Evolutionary conservation across 2,797 vertebrate species (phyloP), one percentile per base, ranked within the genome.

Genomic region (Helarctos malayanus): DNA sequence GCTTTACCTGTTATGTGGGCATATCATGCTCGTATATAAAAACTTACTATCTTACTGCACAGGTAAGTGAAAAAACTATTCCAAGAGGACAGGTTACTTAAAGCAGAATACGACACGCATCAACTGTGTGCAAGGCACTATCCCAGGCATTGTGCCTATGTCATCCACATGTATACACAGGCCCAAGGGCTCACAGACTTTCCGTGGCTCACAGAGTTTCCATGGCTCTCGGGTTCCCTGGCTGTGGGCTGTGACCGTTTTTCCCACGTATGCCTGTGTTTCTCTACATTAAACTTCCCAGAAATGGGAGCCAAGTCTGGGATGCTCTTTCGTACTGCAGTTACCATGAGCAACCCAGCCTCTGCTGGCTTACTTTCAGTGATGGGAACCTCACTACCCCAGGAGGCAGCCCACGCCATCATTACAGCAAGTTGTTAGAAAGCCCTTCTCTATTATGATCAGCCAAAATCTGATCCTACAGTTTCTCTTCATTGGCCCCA

Each of bases 241-340:
- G 52, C 57, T 63, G 52, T 68, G 25, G 35, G 4, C 32, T 29
- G 3, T 47, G 23, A 29, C 29, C 18, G 2, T 49, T 32, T 38
- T 65, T 38, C 57, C 82, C 56, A 35, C 0, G 3, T 0, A 1
- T n/a, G 29, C 73, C 57, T 88, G 29, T 25, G 15, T 63, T 84
- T 96, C 73, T 85, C 57, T 69, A 15, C 11, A 23, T 52, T 10
- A 52, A 14, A 27, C 63, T 38, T 86, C 83, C 92, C 71, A 91
- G 45, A 91, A 91, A 47, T 3, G 29, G 10, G 27, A 57, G 27
- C 69, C 57, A 56, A 61, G 65, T 65, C 35, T 56, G 49, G 35
- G 38, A 9, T 61, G 84, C 7, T 83, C 76, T 61, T 49, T 7
- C 86, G 45, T 1, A 71, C 63, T 32, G 9, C 15, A 73, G 47